Evolutionary conservation across 2,888 invertebrate species (phyloP).

Genomic region (Phragmatobia fuliginosa): DNA sequence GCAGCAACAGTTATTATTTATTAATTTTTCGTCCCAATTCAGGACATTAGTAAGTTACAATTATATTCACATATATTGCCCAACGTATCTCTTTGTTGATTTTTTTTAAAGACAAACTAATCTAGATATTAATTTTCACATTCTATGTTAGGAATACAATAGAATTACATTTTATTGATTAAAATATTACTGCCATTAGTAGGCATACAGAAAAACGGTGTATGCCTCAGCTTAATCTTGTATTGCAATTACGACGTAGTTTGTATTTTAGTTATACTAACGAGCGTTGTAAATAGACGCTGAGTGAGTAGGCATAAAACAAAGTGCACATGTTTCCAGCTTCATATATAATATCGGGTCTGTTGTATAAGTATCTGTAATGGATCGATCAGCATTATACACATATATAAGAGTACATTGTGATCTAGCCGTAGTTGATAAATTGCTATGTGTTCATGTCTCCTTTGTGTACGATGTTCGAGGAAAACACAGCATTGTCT

Average conservation of each 20-base stretch:
- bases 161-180: too few relatives aligned
- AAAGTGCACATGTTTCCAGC: neutral
- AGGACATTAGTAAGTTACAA: neutral
- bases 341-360: neutral
- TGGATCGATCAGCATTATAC: neutral
- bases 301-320: neutral
- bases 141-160: too few relatives aligned
- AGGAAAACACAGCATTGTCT: slow-evolving; percentile 14
- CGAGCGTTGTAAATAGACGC: too few relatives aligned
- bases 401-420: neutral
- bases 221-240: too few relatives aligned
- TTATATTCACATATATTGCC: too few relatives aligned
- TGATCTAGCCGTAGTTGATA: neutral
- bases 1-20: neutral
- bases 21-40: neutral
- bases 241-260: too few relatives aligned
- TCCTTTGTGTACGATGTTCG: neutral
- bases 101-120: neutral
- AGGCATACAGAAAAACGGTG: too few relatives aligned
- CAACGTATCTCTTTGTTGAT: neutral
- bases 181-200: too few relatives aligned
- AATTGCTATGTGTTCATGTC: slow-evolving; percentile 6
- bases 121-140: too few relatives aligned
- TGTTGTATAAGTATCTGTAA: neutral
- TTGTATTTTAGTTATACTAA: too few relatives aligned